Evolutionary conservation across 2,888 invertebrate genomes (phyloP).

Genomic region (Agriopis leucophaearia): DNA sequence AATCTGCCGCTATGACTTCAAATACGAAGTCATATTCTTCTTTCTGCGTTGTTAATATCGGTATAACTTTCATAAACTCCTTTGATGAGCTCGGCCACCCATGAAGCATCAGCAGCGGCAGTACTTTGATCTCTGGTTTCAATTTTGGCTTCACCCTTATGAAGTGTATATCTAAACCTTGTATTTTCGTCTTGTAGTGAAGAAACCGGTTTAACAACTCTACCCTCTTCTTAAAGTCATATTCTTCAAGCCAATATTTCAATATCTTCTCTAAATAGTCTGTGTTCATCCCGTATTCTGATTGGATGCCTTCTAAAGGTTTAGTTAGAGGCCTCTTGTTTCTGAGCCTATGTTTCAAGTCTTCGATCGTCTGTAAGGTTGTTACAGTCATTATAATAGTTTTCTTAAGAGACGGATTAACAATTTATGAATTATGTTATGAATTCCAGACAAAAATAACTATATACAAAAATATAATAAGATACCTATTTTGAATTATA

Average conservation of each 20-base stretch:
- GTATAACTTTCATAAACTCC: slow-evolving; percentile 92
- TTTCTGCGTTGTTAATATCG: slow-evolving; percentile 86
- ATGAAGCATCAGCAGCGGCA: slow-evolving; percentile 91
- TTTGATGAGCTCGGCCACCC: slow-evolving; percentile 96
- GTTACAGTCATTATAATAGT: too few relatives aligned
- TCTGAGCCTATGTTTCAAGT: slow-evolving; percentile 86
- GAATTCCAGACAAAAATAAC: too few relatives aligned
- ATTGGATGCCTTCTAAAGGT: slow-evolving; percentile 89
- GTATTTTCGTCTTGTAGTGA: slow-evolving; percentile 92
- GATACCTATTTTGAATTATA: not conserved
- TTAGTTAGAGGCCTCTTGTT: slow-evolving; percentile 80
- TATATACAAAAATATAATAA: too few relatives aligned
- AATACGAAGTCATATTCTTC: slow-evolving; percentile 87
- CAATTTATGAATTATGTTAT: too few relatives aligned
- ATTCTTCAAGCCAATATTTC: slow-evolving; percentile 92
- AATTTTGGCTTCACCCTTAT: slow-evolving; percentile 88
- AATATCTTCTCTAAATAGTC: slow-evolving; percentile 89
- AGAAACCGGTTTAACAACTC: slow-evolving; percentile 89
- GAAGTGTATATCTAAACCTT: slow-evolving; percentile 91
- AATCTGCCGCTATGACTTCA: slow-evolving; percentile 89
- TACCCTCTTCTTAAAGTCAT: slow-evolving; percentile 88
- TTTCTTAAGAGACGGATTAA: too few relatives aligned
- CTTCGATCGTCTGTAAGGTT: slow-evolving; percentile 80
- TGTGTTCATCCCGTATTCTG: slow-evolving; percentile 94
- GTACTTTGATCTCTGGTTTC: slow-evolving; percentile 55